These are phyloP conservation scores for Rugalucina vietnamica DNA, from an alignment of 2,888 invertebrate genomes.

Conservation along the genomic window DNA sequence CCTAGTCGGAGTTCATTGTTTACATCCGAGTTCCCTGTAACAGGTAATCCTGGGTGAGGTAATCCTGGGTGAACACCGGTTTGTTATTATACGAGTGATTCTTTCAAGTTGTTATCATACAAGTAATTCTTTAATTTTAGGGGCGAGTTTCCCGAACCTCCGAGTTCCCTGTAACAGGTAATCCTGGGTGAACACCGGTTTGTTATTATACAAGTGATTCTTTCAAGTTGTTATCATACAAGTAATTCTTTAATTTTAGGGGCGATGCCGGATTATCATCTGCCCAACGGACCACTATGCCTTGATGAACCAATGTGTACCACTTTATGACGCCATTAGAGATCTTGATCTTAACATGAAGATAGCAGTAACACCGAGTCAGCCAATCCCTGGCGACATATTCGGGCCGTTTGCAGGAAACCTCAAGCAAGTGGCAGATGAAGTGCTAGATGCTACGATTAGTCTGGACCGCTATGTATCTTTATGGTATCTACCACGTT, in stretches of 20 bases:
- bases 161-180: no score
- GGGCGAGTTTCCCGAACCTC: no score
- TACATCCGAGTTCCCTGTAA: no score
- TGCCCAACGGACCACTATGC: neutral
- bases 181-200: no score
- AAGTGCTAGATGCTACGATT: neutral
- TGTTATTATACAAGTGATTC: no score
- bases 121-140: no score
- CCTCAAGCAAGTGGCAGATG: neutral
- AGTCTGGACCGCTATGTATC: neutral
- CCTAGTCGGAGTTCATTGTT: no score
- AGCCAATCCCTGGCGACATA: neutral
- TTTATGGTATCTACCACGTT: neutral
- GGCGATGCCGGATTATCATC: neutral
- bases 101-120: no score
- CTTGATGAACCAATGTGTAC: neutral
- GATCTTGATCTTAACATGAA: neutral
- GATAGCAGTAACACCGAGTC: neutral
- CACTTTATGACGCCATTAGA: neutral
- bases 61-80: no score
- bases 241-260: neutral
- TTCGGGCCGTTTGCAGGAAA: neutral
- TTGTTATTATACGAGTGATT: no score
- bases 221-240: no score
- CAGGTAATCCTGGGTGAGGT: no score